Conservation (phyloP, 2,888 invertebrate genomes). For the Tenodera sinensis region DNA sequence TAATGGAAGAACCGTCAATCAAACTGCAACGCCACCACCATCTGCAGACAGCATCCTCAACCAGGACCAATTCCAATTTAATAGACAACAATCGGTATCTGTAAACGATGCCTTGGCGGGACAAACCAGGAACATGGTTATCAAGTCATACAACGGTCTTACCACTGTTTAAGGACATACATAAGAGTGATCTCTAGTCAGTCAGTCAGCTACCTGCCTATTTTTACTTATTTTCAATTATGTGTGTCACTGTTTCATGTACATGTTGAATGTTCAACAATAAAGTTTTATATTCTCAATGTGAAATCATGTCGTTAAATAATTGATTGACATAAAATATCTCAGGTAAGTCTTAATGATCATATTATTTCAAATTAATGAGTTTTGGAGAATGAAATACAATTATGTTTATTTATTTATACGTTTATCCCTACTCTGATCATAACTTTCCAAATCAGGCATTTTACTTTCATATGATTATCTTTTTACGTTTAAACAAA, state of each 20-base stretch:
- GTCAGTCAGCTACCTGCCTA: not conserved
- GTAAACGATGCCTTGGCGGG: not conserved
- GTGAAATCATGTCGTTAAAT: not conserved
- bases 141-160: not conserved
- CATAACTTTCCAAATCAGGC: too few species aligned
- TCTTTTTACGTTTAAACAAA: too few species aligned
- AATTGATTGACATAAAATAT: not conserved
- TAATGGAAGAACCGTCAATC: not conserved
- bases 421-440: too few species aligned
- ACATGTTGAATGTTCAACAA: not conserved
- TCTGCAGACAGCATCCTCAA: not conserved
- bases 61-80: not conserved
- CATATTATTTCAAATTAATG: too few species aligned
- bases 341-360: too few species aligned
- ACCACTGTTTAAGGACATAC: not conserved
- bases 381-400: too few species aligned
- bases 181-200: not conserved
- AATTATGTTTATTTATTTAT: too few species aligned
- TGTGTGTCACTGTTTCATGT: not conserved
- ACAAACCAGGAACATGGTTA: not conserved
- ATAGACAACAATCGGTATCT: constrained; percentile 11
- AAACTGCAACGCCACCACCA: not conserved
- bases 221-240: not conserved
- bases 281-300: not conserved
- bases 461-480: too few species aligned